Base-by-base conservation (phyloP, 2,888 invertebrate genomes). In the Gnatocerus cornutus region DNA sequence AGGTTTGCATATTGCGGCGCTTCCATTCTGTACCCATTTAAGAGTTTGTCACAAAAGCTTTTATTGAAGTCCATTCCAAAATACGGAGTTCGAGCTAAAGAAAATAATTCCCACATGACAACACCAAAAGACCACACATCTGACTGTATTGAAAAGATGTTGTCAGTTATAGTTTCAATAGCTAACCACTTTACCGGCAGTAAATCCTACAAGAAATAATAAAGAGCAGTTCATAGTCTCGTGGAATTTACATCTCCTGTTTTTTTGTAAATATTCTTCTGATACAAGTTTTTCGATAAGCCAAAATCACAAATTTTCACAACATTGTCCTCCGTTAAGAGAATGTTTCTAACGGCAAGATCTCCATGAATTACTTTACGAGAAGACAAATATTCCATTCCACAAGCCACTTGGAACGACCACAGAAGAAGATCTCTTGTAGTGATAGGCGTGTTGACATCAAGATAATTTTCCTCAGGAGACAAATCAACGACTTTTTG, bases 221-320 rank as follows among this genome's bases (percentile, higher is more conserved):
- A n/a, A n/a, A n/a, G n/a, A n/a, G n/a, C n/a, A n/a, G n/a, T n/a
- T n/a, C n/a, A n/a, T 21, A 21, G 1, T 21, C 4, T 21, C 4
- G n/a, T n/a, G n/a, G n/a, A n/a, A n/a, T n/a, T 21, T 85, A 92
- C 93, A 82, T 94, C 92, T 80, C 94, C 94, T 81, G 94, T 93
- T 83, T 97, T 97, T 79, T 93, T 91, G 81, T 98, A 98, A 85
- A 96, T 96, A 63, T 94, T 93, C 72, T 91, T 93, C 80, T 95
- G 94, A 80, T 94, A 93, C 89, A 96, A 94, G 77, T 94, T 95
- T 78, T 95, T 93, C 0, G 98, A 96, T 65, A 98, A 86, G 8
- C 98, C 98, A 85, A 98, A 98, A 85, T 98, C 98, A 82, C 97
- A 97, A 75, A 98, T 98, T 85, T 98, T 98, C 0, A 98, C 96